phyloP scores from a whole-genome alignment of 2,888 invertebrate species.

The Lymantria monacha region DNA sequence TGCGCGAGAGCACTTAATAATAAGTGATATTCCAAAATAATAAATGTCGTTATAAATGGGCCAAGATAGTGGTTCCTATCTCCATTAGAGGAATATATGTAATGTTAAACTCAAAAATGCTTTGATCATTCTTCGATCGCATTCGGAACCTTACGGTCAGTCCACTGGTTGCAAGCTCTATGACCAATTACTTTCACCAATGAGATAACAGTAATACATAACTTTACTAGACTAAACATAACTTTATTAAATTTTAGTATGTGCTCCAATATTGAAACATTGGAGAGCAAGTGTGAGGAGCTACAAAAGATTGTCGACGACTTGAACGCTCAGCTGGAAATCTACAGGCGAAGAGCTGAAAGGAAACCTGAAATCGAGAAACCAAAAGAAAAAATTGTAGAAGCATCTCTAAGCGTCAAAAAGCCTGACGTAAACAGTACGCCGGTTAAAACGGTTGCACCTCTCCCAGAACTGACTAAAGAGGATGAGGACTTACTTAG shows the following conservation, averaged over 20 bases:
- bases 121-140: no score
- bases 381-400: slow-evolving; percentile 57
- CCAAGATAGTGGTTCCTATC: no score
- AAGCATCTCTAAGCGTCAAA: slow-evolving; percentile 46
- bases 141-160: no score
- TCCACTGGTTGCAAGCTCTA: no score
- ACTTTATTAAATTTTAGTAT: slow-evolving; percentile 74
- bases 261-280: slow-evolving; percentile 87
- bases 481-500: slow-evolving; percentile 78
- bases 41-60: no score
- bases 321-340: slow-evolving; percentile 83
- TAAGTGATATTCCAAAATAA: no score
- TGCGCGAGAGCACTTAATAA: no score
- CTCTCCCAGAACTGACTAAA: slow-evolving; percentile 76
- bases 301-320: slow-evolving; percentile 91
- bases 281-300: slow-evolving; percentile 93
- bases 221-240: no score
- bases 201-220: no score
- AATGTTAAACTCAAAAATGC: no score
- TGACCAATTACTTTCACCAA: no score
- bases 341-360: slow-evolving; percentile 82
- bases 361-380: slow-evolving; percentile 71
- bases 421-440: slow-evolving; percentile 58
- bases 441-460: slow-evolving; percentile 56
- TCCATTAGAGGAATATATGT: no score